Conservation (phyloP, 2,113 vertebrate species). For the Sturnira hondurensis region DNA sequence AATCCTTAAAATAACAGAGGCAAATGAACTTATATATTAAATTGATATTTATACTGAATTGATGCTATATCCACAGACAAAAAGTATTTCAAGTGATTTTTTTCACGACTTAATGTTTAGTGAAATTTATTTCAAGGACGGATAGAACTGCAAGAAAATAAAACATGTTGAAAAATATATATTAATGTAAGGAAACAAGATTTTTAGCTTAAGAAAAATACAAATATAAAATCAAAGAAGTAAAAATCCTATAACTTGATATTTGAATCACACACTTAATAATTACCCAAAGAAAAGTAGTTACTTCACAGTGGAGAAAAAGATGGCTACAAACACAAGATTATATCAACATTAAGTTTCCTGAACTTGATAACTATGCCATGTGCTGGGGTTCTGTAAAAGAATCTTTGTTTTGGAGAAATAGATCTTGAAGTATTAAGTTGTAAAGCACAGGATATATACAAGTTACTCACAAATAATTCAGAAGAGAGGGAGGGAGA, state of each 20-base stretch:
- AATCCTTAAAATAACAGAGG: background rate
- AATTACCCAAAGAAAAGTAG: conserved; percentile 9
- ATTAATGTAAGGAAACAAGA: background rate
- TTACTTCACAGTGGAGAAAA: background rate
- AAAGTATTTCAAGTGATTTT: background rate
- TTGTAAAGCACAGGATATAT: background rate
- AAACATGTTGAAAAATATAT: background rate
- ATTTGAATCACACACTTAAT: background rate
- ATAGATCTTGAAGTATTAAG: background rate
- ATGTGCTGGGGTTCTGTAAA: background rate
- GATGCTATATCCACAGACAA: background rate
- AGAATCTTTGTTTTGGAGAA: background rate
- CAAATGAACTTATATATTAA: background rate
- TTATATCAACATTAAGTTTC: background rate
- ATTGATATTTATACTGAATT: background rate
- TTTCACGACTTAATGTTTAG: background rate
- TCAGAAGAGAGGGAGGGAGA: background rate
- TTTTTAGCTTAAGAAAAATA: background rate
- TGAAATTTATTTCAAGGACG: background rate
- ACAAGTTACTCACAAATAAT: background rate
- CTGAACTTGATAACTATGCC: background rate
- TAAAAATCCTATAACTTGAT: background rate
- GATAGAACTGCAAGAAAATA: background rate
- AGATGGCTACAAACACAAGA: background rate
- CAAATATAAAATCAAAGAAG: background rate